Conservation (phyloP, 2,888 invertebrate species). For the Aphidius colemani region DNA sequence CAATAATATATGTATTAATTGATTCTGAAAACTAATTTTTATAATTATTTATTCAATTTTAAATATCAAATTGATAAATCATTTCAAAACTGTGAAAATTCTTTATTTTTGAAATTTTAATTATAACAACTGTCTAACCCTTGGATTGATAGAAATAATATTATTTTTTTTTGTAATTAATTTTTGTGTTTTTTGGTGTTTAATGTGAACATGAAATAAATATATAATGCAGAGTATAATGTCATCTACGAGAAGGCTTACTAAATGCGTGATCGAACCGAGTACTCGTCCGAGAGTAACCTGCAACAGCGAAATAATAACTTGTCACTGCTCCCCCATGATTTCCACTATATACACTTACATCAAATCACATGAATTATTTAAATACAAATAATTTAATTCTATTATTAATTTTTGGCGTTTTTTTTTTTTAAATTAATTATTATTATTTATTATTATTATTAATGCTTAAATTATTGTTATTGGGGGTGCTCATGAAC, state of each 20-base stretch:
- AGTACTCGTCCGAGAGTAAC: constrained; percentile 60
- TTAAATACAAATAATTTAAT: neutral
- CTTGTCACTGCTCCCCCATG: constrained; percentile 53
- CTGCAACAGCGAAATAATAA: constrained; percentile 59
- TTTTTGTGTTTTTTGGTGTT: too few relatives aligned
- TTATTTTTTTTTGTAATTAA: too few relatives aligned
- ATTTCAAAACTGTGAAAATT: too few relatives aligned
- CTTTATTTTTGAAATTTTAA: too few relatives aligned
- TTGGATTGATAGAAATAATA: too few relatives aligned
- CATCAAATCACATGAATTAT: neutral
- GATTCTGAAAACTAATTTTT: too few relatives aligned
- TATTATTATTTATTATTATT: neutral
- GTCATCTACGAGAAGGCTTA: constrained; percentile 56
- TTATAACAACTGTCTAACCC: too few relatives aligned
- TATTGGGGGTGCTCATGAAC: constrained; percentile 22
- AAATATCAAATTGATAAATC: too few relatives aligned
- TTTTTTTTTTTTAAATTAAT: constrained; percentile 3
- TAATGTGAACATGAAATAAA: constrained; percentile 8
- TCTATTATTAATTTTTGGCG: neutral
- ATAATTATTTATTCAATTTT: too few relatives aligned
- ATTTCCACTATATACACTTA: neutral
- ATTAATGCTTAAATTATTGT: neutral
- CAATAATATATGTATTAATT: too few relatives aligned
- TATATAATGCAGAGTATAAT: constrained; percentile 51
- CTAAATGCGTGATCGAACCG: constrained; percentile 60